Base-by-base conservation (phyloP, 2,797 vertebrate genomes). In the Lateolabrax maculatus region DNA sequence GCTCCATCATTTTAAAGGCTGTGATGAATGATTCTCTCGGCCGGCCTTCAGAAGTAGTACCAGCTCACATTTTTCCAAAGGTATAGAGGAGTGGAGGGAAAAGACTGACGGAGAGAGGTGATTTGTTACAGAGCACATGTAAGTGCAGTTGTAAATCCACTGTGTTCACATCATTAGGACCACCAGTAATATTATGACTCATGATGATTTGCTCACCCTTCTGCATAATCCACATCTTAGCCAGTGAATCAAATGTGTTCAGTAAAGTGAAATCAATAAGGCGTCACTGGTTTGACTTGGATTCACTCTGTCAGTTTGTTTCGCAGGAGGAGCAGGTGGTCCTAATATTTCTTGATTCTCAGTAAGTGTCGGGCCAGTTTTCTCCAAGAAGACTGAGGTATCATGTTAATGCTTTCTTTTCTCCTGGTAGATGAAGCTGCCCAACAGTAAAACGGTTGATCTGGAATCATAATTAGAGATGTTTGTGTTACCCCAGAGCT, bases 381-480 rank as follows among this genome's bases (percentile, higher is more conserved):
- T 53, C 43, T 74, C 34, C 23, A 13, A 61, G 75, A 71, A 60
- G 37, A 68, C 63, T 21, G 37, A 77, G 44, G 48, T 79, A 76
- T 91, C 63, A 16, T 43, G 51, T 83, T 83, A 70, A 71, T 62
- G 55, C 60, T 60, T 57, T 39, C 68, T 34, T 79, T 48, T 58
- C 68, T 65, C 41, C 51, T 57, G 67, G 68, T 71, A 36, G 60
- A 77, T 31, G 57, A 74, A 82, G 65, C 80, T 68, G 60, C 67
- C 75, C 68, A 48, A 58, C 79, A 77, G 41, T 86, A 75, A 76
- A 80, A 63, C 64, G 48, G 56, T 75, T 73, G 67, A 88, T 90
- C 84, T 91, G 81, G 80, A 84, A 85, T 79, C 71, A 80, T 87
- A 87, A 90, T 93, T 80, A 88, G 70, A 62, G 52, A 82, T 79